A percentile compares a stretch with the other conserved stretches of the same genome.
These are phyloP conservation scores for Drosophila subobscura DNA, from an alignment of 1,140 invertebrate genomes.

Conservation along the genomic window DNA sequence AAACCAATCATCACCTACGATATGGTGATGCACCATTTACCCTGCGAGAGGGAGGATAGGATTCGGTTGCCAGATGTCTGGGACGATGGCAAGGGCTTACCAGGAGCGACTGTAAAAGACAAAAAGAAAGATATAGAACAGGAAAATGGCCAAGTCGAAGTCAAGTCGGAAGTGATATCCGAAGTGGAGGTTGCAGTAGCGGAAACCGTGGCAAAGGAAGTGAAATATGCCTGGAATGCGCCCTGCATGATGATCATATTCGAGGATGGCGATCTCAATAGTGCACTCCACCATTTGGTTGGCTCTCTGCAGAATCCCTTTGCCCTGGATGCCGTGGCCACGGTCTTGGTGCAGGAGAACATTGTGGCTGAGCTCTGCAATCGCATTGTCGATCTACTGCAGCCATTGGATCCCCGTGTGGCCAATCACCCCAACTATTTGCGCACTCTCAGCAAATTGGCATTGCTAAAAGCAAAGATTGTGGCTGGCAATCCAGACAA, in stretches of 20 bases:
- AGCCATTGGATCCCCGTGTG: slow-evolving; percentile 35
- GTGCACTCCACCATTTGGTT: slow-evolving; percentile 51
- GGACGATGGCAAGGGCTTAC: not conserved
- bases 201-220: not conserved
- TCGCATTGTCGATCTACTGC: slow-evolving; percentile 22
- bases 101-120: no score
- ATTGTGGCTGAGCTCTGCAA: slow-evolving; percentile 23
- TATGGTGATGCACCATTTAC: slow-evolving; percentile 55
- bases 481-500: slow-evolving; percentile 38
- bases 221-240: slow-evolving; percentile 25
- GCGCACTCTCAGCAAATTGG: slow-evolving; percentile 37
- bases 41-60: slow-evolving; percentile 1
- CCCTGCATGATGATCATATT: slow-evolving; percentile 61
- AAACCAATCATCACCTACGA: slow-evolving; percentile 32
- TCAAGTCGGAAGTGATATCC: not conserved
- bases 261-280: slow-evolving; percentile 61
- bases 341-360: slow-evolving; percentile 67
- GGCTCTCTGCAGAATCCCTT: slow-evolving; percentile 65
- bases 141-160: not conserved
- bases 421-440: slow-evolving; percentile 50
- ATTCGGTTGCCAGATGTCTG: slow-evolving; percentile 25
- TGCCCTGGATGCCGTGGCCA: slow-evolving; percentile 41
- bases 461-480: slow-evolving; percentile 49
- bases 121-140: not conserved
- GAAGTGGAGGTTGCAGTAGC: not conserved